These are phyloP conservation scores for Butorides virescens DNA, from an alignment of 2,113 vertebrate genomes.

Conservation along the genomic window DNA sequence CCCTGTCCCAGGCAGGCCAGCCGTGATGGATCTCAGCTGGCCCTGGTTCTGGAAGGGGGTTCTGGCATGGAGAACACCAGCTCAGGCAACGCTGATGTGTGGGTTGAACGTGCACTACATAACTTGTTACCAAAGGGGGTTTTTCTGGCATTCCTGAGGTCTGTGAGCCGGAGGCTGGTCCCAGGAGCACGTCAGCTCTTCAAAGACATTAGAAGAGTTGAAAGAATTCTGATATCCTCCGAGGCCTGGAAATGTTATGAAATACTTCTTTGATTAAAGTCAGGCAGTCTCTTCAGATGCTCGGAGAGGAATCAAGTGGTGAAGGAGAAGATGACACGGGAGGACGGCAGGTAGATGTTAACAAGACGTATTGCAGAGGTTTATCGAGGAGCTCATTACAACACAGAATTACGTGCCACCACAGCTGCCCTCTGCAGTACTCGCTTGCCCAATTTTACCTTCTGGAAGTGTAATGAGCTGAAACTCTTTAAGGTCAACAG, in stretches of 20 bases:
- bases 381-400: not conserved
- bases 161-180: accelerated
- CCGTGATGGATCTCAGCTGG: not conserved
- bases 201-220: not conserved
- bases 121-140: not conserved
- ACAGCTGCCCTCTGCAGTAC: not conserved
- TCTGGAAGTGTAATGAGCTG: not conserved
- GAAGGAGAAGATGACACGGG: not conserved
- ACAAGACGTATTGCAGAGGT: not conserved
- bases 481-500: not conserved
- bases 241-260: not conserved
- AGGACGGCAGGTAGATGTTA: not conserved
- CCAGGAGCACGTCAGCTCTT: accelerated
- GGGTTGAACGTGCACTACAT: not conserved
- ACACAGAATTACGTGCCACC: not conserved
- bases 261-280: not conserved
- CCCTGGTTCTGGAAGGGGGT: not conserved
- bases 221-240: not conserved
- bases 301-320: not conserved
- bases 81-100: not conserved
- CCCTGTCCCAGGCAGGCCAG: not conserved
- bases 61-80: not conserved
- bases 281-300: not conserved
- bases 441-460: not conserved
- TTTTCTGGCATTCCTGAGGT: not conserved